Evolutionary conservation across 2,113 vertebrate species (phyloP).

Genomic region (Chaetorhynchus papuensis): DNA sequence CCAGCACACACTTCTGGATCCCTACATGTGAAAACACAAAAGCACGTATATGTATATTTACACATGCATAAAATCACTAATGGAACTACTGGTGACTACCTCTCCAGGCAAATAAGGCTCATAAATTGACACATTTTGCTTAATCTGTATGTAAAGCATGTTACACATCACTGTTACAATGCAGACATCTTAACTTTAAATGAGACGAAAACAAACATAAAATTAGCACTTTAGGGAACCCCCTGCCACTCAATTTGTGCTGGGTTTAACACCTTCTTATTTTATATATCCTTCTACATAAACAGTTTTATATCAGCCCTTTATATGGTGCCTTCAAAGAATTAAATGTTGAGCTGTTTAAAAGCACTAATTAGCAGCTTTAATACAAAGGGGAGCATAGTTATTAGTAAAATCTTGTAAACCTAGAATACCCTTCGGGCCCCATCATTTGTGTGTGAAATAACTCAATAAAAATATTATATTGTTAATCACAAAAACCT

Average conservation of each 20-base stretch:
- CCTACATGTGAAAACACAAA: background rate
- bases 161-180: slow-evolving; percentile 51
- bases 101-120: slow-evolving; percentile 52
- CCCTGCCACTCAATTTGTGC: slow-evolving; percentile 67
- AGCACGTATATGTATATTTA: fast-evolving
- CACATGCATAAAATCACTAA: slow-evolving; percentile 1
- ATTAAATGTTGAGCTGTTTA: slow-evolving; percentile 69
- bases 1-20: background rate
- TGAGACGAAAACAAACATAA: slow-evolving; percentile 75
- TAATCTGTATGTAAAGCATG: slow-evolving; percentile 62
- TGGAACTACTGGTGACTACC: slow-evolving; percentile 41
- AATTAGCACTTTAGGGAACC: slow-evolving; percentile 73
- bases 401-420: slow-evolving; percentile 74
- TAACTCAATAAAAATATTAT: slow-evolving; percentile 71
- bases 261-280: slow-evolving; percentile 76
- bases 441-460: slow-evolving; percentile 61
- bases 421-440: slow-evolving; percentile 65
- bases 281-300: slow-evolving; percentile 73
- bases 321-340: slow-evolving; percentile 68
- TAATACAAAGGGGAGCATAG: slow-evolving; percentile 56
- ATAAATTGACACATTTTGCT: slow-evolving; percentile 67
- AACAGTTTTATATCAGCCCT: slow-evolving; percentile 76
- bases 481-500: slow-evolving; percentile 70
- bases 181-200: slow-evolving; percentile 73
- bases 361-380: slow-evolving; percentile 78